Conservation (phyloP, 2,888 invertebrate species). For the Masnerella sp. region DNA sequence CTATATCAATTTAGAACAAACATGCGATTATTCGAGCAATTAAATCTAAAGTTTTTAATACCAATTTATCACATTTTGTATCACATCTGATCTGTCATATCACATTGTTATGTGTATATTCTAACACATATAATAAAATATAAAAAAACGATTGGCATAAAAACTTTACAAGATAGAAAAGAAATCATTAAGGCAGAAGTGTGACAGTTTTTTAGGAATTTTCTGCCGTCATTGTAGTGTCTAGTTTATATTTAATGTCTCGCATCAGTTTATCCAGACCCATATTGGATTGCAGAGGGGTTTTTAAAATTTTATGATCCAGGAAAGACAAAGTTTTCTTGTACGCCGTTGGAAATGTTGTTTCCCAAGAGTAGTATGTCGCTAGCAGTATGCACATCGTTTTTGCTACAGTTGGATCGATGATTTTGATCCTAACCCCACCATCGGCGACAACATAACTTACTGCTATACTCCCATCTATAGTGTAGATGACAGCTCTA, state of each 20-base stretch:
- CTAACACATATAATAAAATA: background rate
- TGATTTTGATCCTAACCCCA: slow-evolving; percentile 22
- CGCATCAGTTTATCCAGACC: slow-evolving; percentile 16
- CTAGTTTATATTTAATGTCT: slow-evolving; percentile 9
- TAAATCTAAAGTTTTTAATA: too few relatives aligned
- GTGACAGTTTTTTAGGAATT: background rate
- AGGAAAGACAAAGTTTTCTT: slow-evolving; percentile 19
- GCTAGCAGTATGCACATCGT: slow-evolving; percentile 23
- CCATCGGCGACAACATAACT: slow-evolving; percentile 31
- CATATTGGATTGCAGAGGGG: slow-evolving; percentile 2
- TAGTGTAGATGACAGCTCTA: slow-evolving; percentile 31
- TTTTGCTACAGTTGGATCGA: slow-evolving; percentile 19
- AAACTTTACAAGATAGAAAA: background rate
- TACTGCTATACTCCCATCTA: slow-evolving; percentile 15
- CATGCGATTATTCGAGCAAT: too few relatives aligned
- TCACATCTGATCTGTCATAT: background rate
- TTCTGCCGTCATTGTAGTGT: background rate
- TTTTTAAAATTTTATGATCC: slow-evolving; percentile 23
- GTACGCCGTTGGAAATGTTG: slow-evolving; percentile 29
- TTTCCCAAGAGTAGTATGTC: slow-evolving; percentile 20
- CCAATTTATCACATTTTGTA: background rate
- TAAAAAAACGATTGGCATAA: background rate
- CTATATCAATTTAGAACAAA: too few relatives aligned
- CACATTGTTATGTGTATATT: background rate
- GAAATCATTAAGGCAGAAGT: background rate